Percentiles rank a stretch among this genome's conserved stretches.
Conservation (phyloP, 2,888 invertebrate species). For the Tetragonisca angustula region DNA sequence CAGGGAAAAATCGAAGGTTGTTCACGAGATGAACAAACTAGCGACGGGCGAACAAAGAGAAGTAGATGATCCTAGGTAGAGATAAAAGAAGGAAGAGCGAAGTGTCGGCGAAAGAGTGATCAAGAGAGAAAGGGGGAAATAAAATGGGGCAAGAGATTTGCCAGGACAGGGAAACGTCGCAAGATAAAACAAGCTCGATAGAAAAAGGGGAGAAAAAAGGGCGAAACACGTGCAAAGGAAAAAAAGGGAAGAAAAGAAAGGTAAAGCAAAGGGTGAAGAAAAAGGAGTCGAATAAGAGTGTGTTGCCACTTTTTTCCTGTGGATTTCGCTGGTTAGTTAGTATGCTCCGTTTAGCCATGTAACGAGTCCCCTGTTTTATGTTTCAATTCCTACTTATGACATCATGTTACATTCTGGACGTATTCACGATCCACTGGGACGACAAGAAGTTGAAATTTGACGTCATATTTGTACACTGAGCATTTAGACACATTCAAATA, state of each 20-base stretch:
- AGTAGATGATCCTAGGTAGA: not conserved
- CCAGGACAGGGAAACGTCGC: conserved; percentile 4
- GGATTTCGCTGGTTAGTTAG: conserved; percentile 60
- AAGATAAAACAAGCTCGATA: conserved; percentile 7
- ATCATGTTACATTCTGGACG: conserved; percentile 35
- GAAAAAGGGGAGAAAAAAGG: not conserved
- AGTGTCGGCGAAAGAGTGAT: not conserved
- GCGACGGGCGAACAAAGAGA: not conserved
- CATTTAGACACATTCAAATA: too few species aligned
- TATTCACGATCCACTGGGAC: conserved; percentile 63
- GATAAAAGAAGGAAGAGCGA: conserved; percentile 27
- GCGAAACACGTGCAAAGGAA: not conserved
- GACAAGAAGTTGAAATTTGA: conserved; percentile 32
- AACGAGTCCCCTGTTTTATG: conserved; percentile 71
- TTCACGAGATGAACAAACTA: not conserved
- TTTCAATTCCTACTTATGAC: conserved; percentile 49
- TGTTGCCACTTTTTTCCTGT: conserved; percentile 24
- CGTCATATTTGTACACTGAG: too few species aligned
- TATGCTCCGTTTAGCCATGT: conserved; percentile 69
- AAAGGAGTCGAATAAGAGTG: conserved; percentile 38
- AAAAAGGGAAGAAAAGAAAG: not conserved
- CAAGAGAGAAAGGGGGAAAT: not conserved
- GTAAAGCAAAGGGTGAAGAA: conserved; percentile 3
- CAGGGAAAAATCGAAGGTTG: not conserved
- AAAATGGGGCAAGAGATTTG: conserved; percentile 12